These are phyloP conservation scores for Pollicipes pollicipes DNA, from an alignment of 1,140 invertebrate species.

Conservation along the genomic window DNA sequence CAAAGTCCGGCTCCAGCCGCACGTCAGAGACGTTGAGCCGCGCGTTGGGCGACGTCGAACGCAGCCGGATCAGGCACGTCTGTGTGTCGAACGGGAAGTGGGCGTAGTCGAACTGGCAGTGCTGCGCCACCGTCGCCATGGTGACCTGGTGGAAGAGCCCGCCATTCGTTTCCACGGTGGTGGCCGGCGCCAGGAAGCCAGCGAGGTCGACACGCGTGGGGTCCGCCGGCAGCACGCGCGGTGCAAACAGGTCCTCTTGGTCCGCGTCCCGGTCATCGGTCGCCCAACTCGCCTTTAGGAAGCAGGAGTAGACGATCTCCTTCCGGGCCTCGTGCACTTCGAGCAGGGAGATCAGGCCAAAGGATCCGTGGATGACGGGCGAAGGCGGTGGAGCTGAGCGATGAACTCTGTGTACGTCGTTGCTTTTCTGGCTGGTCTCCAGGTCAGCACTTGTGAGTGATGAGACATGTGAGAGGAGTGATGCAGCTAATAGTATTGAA, in stretches of 20 bases:
- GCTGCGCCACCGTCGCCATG: neutral
- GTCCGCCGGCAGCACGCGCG: neutral
- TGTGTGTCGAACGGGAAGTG: neutral
- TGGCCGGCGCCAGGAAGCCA: neutral
- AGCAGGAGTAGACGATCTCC: neutral
- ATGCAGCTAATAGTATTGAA: too few relatives aligned
- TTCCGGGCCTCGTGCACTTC: neutral
- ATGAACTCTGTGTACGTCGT: too few relatives aligned
- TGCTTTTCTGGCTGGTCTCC: too few relatives aligned
- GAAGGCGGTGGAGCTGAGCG: too few relatives aligned
- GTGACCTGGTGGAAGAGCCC: neutral
- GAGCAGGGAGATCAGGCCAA: neutral
- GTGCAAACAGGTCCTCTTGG: neutral
- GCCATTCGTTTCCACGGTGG: neutral
- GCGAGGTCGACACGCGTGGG: neutral
- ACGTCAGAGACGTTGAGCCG: neutral
- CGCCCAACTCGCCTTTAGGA: neutral
- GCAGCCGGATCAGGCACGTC: neutral
- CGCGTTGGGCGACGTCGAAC: neutral
- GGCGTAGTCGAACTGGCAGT: neutral
- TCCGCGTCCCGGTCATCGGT: neutral
- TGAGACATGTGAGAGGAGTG: too few relatives aligned
- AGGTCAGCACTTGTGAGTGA: too few relatives aligned
- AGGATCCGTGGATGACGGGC: neutral
- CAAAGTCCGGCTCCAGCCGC: neutral